Evolutionary conservation across 2,888 invertebrate genomes (phyloP).

Genomic region (Acleris sparsana): DNA sequence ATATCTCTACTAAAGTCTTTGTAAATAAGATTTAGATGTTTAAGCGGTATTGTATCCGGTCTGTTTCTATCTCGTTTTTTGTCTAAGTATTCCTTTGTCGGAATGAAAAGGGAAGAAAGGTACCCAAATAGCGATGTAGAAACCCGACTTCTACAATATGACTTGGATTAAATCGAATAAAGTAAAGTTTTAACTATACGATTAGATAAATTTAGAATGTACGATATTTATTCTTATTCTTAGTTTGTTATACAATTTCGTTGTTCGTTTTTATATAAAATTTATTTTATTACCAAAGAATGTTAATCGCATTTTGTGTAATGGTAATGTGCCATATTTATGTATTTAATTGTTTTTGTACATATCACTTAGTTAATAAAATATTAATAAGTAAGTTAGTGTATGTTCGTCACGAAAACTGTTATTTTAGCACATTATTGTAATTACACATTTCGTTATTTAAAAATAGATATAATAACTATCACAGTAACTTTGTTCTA

Average conservation of each 20-base stretch:
- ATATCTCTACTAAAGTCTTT: constrained; percentile 19
- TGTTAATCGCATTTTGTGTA: constrained; percentile 10
- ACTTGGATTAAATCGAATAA: too few species aligned
- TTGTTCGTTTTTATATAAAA: not conserved
- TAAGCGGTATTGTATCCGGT: too few species aligned
- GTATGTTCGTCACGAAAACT: not conserved
- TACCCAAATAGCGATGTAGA: too few species aligned
- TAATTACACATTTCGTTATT: not conserved
- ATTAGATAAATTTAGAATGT: too few species aligned
- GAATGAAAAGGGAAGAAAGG: too few species aligned
- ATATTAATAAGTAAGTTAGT: constrained; percentile 3
- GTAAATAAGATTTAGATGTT: constrained; percentile 16
- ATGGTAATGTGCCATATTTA: constrained; percentile 29
- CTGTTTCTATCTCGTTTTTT: too few species aligned
- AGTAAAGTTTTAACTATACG: too few species aligned
- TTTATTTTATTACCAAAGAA: constrained; percentile 25
- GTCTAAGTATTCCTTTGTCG: too few species aligned
- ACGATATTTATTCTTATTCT: too few species aligned
- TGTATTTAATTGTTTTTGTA: constrained; percentile 19
- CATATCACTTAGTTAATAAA: constrained; percentile 4
- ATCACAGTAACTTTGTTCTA: not conserved
- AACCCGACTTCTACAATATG: too few species aligned
- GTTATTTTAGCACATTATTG: not conserved
- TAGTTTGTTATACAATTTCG: too few species aligned
- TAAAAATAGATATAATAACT: not conserved